A percentile compares a stretch with the other conserved stretches of the same genome.
These are phyloP conservation scores for Quadriops clusia DNA, from an alignment of 2,888 invertebrate species.

Conservation along the genomic window DNA sequence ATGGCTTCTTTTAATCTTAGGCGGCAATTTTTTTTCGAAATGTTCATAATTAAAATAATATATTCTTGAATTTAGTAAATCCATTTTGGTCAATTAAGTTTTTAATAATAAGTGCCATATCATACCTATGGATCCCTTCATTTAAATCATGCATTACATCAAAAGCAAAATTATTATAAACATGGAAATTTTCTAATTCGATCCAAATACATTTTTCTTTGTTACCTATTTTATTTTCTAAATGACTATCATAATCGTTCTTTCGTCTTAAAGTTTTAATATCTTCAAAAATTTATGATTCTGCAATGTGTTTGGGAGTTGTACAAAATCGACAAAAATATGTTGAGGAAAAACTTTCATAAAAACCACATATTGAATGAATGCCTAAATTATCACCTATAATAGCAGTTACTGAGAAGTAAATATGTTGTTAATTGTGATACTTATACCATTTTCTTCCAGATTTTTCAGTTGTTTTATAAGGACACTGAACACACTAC, in stretches of 20 bases:
- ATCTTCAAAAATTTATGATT: neutral
- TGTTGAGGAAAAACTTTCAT: slow-evolving; percentile 18
- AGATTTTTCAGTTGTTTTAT: slow-evolving; percentile 18
- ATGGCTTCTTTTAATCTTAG: slow-evolving; percentile 15
- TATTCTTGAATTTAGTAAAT: slow-evolving; percentile 14
- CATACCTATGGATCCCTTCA: slow-evolving; percentile 19
- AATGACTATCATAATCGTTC: slow-evolving; percentile 5
- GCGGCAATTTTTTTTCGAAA: slow-evolving; percentile 13
- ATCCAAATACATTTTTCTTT: slow-evolving; percentile 19
- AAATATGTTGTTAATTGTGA: slow-evolving; percentile 12
- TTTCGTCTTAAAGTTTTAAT: neutral
- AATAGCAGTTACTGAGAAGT: slow-evolving; percentile 16
- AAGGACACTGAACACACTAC: slow-evolving; percentile 16
- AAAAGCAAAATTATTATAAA: slow-evolving; percentile 17
- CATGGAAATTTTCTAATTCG: slow-evolving; percentile 18
- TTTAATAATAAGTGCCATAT: slow-evolving; percentile 16
- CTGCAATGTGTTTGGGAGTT: neutral
- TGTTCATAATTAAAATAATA: slow-evolving; percentile 13
- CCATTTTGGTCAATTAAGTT: slow-evolving; percentile 12
- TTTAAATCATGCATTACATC: slow-evolving; percentile 23
- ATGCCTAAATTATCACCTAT: slow-evolving; percentile 22
- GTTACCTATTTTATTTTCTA: slow-evolving; percentile 13
- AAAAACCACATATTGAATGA: slow-evolving; percentile 19
- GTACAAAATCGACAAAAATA: slow-evolving; percentile 20
- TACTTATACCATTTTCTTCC: slow-evolving; percentile 16